Evolutionary conservation across 1,140 invertebrate species (phyloP), one percentile per base, ranked within the genome.

Genomic region (Pogonomyrmex barbatus): DNA sequence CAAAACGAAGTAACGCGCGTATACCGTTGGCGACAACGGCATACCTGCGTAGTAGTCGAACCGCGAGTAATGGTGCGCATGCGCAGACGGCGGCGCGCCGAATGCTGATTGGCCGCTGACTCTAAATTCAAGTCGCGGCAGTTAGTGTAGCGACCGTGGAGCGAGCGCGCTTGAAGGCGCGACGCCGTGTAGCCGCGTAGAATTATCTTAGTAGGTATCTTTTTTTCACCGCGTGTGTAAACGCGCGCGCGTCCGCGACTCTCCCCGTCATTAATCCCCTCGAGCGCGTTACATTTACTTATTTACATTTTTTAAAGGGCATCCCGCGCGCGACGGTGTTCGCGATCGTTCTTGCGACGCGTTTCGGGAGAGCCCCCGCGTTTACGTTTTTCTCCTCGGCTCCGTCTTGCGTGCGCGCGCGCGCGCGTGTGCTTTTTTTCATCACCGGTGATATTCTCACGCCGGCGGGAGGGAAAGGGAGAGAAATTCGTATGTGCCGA

Each of bases 81-180:
- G 67, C 9, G 65, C 42, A 10, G 9, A 12, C 73, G 30, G 17
- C 65, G 42, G 47, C 47, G 24, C 4, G 12, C 14, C n/a, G 56
- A 36, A n/a, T 36, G 77, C 24, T 83, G 90, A 91, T 91, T 90
- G 90, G 90, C 12, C 68, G 90, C 88, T 73, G 75, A 70, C 62
- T 67, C 89, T 89, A 92, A 92, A 91, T 90, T 92, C 87, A 90
- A 92, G 85, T 75, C 89, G 85, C 90, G 88, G 39, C 91, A 93
- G 92, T 92, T 90, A 90, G 92, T 92, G 89, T 92, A 93, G 92
- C 89, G 90, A 92, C 88, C 90, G 92, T 90, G 88, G 79, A 82
- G 90, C 86, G 83, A 84, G 88, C 88, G 91, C 89, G 92, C 88
- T 86, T 89, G 78, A 82, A 82, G 89, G 91, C 86, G 90, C 71